phyloP scores from a whole-genome alignment of 2,113 vertebrate species.

The Hassar affinis region DNA sequence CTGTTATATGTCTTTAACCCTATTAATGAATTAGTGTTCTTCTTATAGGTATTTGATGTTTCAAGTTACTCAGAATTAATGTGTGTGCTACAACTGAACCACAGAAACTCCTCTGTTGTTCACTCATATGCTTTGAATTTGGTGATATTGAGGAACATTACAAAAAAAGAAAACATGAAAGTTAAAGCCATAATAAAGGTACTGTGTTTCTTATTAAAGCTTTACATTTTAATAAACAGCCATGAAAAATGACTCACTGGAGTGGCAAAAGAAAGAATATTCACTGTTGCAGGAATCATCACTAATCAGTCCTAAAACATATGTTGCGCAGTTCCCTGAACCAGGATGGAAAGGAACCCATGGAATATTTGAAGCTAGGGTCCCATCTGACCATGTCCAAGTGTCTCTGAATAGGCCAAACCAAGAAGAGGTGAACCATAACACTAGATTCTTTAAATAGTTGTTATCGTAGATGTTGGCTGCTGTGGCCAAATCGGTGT shows the following conservation, averaged over 20 bases:
- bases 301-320: background rate
- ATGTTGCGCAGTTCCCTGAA: background rate
- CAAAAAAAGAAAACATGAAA: background rate
- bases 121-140: background rate
- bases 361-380: background rate
- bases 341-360: background rate
- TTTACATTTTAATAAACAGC: background rate
- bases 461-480: background rate
- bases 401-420: constrained; percentile 11
- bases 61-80: background rate
- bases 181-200: background rate
- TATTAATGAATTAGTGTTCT: background rate
- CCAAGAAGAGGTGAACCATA: background rate
- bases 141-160: background rate
- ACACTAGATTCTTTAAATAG: background rate
- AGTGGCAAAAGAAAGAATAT: constrained; percentile 24
- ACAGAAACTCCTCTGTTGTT: background rate
- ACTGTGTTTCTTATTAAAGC: background rate
- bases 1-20: background rate
- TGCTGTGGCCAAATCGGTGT: constrained; percentile 11
- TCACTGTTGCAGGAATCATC: background rate
- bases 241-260: background rate
- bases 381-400: constrained; percentile 20
- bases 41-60: background rate
- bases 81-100: background rate